These are phyloP conservation scores for Micrastur ruficollis DNA, from an alignment of 2,797 vertebrate species.

Conservation along the genomic window DNA sequence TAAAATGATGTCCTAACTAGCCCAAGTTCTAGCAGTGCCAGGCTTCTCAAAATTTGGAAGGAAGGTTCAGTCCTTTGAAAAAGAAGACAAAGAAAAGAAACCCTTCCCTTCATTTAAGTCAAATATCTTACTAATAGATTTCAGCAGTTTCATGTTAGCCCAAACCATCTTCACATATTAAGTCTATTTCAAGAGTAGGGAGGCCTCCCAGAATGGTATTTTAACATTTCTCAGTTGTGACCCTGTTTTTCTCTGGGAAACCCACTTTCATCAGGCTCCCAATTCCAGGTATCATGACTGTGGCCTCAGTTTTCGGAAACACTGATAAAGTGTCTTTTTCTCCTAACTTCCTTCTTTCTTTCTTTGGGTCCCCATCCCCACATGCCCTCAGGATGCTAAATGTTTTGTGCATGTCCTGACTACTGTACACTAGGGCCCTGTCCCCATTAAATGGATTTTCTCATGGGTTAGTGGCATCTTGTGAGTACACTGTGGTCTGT, in stretches of 20 bases:
- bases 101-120: background rate
- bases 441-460: background rate
- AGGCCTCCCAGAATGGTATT: background rate
- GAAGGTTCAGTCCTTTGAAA: background rate
- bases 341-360: background rate
- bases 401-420: background rate
- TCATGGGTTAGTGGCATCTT: background rate
- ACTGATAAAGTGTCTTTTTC: background rate
- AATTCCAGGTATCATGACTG: background rate
- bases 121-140: background rate
- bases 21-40: background rate
- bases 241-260: background rate
- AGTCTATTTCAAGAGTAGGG: background rate
- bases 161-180: background rate
- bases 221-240: background rate
- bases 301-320: background rate
- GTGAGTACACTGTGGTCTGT: background rate
- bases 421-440: background rate
- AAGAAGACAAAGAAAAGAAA: background rate
- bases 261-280: background rate
- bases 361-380: background rate
- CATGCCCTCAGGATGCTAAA: background rate
- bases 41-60: background rate
- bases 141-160: background rate
- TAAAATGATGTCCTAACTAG: background rate